These are phyloP conservation scores for Argyrosomus japonicus DNA, from an alignment of 2,113 vertebrate species.

Conservation along the genomic window DNA sequence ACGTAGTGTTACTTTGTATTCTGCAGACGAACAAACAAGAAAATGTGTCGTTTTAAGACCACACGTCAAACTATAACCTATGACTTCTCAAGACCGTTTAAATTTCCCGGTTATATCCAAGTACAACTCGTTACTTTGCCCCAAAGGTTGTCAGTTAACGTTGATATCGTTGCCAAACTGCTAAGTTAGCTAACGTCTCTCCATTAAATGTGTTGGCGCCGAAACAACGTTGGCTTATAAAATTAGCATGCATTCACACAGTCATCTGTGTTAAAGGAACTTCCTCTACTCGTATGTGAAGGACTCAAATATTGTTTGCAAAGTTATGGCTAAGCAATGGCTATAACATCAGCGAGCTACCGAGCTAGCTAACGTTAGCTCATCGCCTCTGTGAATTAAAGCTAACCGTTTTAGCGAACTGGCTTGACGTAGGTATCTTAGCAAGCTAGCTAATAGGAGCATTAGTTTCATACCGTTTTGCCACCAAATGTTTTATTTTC, in stretches of 20 bases:
- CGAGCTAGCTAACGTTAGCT: slow-evolving; percentile 55
- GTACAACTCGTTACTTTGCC: not conserved
- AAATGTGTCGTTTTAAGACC: too few species aligned
- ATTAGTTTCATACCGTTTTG: slow-evolving; percentile 28
- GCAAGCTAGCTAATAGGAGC: not conserved
- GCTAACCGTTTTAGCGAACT: not conserved
- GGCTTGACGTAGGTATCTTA: not conserved
- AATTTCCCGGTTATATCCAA: not conserved
- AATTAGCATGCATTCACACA: not conserved
- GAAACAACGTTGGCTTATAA: not conserved
- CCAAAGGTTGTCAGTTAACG: too few species aligned
- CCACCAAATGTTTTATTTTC: not conserved
- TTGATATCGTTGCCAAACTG: slow-evolving; percentile 5
- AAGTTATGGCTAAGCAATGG: not conserved
- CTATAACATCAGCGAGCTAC: slow-evolving; percentile 15
- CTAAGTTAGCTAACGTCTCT: not conserved
- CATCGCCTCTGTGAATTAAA: not conserved
- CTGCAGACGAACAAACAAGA: not conserved
- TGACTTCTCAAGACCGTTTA: not conserved
- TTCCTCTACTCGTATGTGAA: not conserved
- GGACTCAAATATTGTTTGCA: not conserved
- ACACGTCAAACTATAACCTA: not conserved
- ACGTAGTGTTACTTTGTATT: not conserved
- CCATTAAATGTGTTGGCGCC: not conserved
- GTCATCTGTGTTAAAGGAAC: not conserved